Evolutionary conservation across 2,113 vertebrate genomes (phyloP).

Genomic region (Callipepla squamata): DNA sequence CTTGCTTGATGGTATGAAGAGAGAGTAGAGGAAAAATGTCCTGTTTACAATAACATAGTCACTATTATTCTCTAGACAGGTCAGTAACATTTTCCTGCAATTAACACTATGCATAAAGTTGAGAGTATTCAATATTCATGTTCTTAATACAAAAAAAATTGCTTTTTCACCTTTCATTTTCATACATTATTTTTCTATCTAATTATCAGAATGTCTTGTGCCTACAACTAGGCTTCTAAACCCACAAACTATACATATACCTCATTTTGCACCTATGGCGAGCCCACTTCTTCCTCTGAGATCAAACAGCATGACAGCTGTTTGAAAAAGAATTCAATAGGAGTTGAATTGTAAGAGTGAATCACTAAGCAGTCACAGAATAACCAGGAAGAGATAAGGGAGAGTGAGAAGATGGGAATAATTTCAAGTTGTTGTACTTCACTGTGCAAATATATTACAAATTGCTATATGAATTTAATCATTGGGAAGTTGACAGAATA

Average conservation of each 20-base stretch:
- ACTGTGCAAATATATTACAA: neutral
- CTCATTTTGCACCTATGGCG: neutral
- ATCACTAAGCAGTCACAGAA: neutral
- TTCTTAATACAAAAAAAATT: neutral
- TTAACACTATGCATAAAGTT: neutral
- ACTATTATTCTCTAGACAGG: neutral
- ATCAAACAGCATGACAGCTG: neutral
- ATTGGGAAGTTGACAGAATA: neutral
- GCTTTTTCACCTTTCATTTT: neutral
- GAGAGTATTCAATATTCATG: neutral
- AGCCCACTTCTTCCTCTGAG: neutral
- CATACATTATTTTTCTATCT: accelerated
- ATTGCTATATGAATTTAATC: neutral
- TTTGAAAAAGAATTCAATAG: neutral
- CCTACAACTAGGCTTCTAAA: neutral
- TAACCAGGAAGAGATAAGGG: neutral
- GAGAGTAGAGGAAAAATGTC: neutral
- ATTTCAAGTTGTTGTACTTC: neutral
- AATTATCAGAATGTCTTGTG: neutral
- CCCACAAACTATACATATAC: neutral
- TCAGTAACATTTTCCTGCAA: neutral
- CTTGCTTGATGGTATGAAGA: neutral
- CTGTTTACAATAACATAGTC: neutral
- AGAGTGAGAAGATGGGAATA: accelerated
- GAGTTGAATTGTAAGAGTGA: neutral